Evolutionary conservation across 2,797 vertebrate species (phyloP).

Genomic region (Melopsittacus undulatus): DNA sequence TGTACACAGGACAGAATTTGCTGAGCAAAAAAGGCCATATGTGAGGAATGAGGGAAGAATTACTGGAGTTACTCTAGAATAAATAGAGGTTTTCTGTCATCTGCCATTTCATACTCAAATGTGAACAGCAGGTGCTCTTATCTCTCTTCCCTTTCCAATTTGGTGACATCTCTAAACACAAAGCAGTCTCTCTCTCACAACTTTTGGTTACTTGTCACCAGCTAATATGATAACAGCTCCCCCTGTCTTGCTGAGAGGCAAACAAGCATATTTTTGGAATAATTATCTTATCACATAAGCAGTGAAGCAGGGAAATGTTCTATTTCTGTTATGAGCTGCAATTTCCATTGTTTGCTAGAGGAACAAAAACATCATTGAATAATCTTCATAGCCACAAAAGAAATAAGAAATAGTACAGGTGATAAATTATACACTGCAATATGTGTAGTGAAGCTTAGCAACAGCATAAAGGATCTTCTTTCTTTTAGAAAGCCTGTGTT

Average conservation of each 20-base stretch:
- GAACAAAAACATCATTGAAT: not conserved
- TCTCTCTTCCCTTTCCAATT: not conserved
- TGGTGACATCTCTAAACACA: not conserved
- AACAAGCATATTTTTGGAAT: not conserved
- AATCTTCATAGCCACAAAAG: not conserved
- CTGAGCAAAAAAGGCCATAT: not conserved
- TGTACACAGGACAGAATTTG: not conserved
- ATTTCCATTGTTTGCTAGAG: constrained; percentile 25
- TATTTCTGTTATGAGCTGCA: not conserved
- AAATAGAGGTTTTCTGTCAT: not conserved
- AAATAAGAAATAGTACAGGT: not conserved
- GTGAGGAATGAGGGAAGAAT: not conserved
- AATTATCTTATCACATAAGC: constrained; percentile 25
- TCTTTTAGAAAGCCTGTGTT: not conserved
- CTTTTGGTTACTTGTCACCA: not conserved
- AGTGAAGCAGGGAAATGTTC: not conserved
- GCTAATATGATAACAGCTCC: not conserved
- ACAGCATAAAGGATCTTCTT: not conserved
- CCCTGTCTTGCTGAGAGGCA: not conserved
- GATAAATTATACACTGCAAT: not conserved
- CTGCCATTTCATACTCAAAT: not conserved
- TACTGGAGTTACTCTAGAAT: not conserved
- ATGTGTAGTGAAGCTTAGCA: not conserved
- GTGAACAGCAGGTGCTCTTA: not conserved
- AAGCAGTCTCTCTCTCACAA: not conserved